phyloP scores from a whole-genome alignment of 2,888 invertebrate species.

The Cantharis rufa region DNA sequence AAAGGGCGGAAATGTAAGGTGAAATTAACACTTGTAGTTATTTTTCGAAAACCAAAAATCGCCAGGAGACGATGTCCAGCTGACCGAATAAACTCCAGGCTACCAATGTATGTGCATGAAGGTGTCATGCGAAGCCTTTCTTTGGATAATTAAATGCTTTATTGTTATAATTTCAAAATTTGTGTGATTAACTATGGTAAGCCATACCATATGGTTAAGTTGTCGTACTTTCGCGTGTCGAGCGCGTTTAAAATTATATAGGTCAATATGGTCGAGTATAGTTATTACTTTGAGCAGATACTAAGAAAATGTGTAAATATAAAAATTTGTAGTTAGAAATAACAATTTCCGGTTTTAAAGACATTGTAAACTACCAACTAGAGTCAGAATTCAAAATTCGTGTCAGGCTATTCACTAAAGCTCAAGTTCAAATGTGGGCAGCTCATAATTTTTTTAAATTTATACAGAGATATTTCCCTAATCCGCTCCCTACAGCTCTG shows the following conservation, averaged over 20 bases:
- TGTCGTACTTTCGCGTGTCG: conserved; percentile 19
- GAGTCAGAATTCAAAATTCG: neutral
- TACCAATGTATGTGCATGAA: conserved; percentile 12
- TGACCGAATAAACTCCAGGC: conserved; percentile 23
- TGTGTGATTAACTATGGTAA: conserved; percentile 16
- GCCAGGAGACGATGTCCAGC: conserved; percentile 19
- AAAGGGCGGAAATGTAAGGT: conserved; percentile 31
- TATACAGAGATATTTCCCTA: no score
- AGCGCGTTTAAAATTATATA: neutral
- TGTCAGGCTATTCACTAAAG: neutral
- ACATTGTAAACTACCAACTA: neutral
- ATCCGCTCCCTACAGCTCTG: no score
- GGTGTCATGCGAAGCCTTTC: neutral
- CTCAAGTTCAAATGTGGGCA: no score
- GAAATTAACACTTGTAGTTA: conserved; percentile 24
- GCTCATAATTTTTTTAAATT: no score
- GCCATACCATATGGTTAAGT: conserved; percentile 21
- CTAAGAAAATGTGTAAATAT: neutral
- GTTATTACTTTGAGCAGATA: neutral
- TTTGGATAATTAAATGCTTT: conserved; percentile 31
- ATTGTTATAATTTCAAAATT: conserved; percentile 28
- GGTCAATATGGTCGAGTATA: neutral
- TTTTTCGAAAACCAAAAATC: conserved; percentile 3
- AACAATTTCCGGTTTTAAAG: neutral
- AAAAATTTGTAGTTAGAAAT: neutral